Conservation (phyloP, 92 coral and sea anemone species). For the Plumapathes pennacea region DNA sequence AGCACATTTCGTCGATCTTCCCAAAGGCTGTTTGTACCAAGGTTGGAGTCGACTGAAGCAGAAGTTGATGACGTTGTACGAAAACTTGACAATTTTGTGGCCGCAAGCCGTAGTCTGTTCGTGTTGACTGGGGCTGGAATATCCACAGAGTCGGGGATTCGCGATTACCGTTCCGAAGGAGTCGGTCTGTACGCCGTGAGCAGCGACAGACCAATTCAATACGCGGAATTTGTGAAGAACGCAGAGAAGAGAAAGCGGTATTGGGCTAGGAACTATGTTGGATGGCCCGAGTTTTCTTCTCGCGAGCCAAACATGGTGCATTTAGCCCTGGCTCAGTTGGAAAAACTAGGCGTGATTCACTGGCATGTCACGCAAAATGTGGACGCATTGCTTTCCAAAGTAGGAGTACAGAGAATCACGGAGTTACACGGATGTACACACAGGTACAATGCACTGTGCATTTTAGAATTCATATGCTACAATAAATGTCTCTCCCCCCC, state of each 20-base stretch:
- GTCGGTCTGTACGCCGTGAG: slow-evolving; percentile 85
- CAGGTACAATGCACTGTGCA: slow-evolving; percentile 49
- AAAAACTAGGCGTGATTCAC: slow-evolving; percentile 67
- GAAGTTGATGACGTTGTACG: slow-evolving; percentile 50
- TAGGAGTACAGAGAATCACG: slow-evolving; percentile 74
- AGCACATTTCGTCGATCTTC: slow-evolving; percentile 8
- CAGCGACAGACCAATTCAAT: slow-evolving; percentile 81
- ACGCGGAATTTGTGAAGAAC: slow-evolving; percentile 72
- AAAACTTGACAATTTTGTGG: slow-evolving; percentile 64
- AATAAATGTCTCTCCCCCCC: neutral
- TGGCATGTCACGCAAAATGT: slow-evolving; percentile 97
- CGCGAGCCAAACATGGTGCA: slow-evolving; percentile 78
- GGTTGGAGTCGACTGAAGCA: slow-evolving; percentile 38
- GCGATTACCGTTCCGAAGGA: slow-evolving; percentile 93
- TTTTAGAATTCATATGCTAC: neutral
- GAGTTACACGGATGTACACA: slow-evolving; percentile 92
- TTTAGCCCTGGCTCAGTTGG: slow-evolving; percentile 70
- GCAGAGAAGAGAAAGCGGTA: slow-evolving; percentile 68
- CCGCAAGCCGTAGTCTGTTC: slow-evolving; percentile 50
- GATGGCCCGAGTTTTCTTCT: slow-evolving; percentile 84
- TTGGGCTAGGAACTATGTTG: slow-evolving; percentile 97
- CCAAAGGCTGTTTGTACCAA: slow-evolving; percentile 60
- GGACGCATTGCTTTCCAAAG: slow-evolving; percentile 89
- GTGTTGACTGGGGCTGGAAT: slow-evolving; percentile 96
- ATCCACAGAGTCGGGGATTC: slow-evolving; percentile 95